These are phyloP conservation scores for Melolontha melolontha DNA, from an alignment of 2,888 invertebrate species.

Conservation along the genomic window DNA sequence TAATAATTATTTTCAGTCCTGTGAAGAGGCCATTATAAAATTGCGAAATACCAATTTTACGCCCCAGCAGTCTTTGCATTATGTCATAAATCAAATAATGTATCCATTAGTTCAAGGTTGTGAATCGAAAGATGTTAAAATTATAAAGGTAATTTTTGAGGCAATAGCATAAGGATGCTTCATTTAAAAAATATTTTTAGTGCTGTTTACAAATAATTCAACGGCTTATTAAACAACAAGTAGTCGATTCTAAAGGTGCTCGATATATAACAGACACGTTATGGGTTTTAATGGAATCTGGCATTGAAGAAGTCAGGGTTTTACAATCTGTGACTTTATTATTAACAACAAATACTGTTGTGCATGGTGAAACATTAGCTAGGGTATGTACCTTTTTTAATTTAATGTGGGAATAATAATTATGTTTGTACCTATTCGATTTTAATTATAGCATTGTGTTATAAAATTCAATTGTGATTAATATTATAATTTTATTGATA, in stretches of 20 bases:
- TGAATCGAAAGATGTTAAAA: conserved; percentile 95
- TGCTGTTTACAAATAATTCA: conserved; percentile 95
- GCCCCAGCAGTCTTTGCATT: conserved; percentile 84
- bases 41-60: conserved; percentile 81
- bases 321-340: conserved; percentile 95
- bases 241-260: conserved; percentile 92
- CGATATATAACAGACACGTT: conserved; percentile 93
- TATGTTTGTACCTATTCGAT: no score
- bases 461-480: no score
- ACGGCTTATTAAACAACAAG: conserved; percentile 89
- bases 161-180: no score
- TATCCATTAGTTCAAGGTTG: conserved; percentile 98
- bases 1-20: conserved; percentile 75
- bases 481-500: no score
- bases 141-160: conserved; percentile 85
- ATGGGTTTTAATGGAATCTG: conserved; percentile 94
- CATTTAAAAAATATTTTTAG: no score
- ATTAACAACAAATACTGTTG: conserved; percentile 94
- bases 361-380: conserved; percentile 93
- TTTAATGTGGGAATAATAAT: not conserved
- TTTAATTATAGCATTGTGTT: no score
- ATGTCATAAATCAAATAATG: conserved; percentile 92
- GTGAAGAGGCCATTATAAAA: conserved; percentile 95
- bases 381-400: conserved; percentile 72
- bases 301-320: conserved; percentile 94